phyloP scores from a whole-genome alignment of 2,113 vertebrate genomes.

The Marmota flaviventris region DNA sequence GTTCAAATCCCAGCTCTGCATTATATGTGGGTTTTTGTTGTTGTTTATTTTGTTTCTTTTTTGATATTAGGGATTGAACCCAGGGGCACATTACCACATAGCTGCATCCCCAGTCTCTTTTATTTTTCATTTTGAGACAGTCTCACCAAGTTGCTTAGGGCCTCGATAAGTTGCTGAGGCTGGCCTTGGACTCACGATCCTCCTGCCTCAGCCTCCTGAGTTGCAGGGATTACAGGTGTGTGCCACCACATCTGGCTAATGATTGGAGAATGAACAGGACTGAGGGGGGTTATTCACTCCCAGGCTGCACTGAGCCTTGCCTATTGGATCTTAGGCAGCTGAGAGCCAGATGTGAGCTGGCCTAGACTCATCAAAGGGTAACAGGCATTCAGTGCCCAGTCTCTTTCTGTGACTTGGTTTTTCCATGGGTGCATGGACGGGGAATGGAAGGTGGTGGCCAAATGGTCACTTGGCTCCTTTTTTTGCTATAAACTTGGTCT shows the following conservation, averaged over 20 bases:
- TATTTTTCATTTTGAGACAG: no score
- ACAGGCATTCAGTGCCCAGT: not conserved
- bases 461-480: not conserved
- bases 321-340: not conserved
- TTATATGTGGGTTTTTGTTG: not conserved
- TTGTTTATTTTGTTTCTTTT: no score
- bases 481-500: not conserved
- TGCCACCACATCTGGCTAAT: no score
- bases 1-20: not conserved
- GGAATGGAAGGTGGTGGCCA: no score
- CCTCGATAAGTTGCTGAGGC: no score
- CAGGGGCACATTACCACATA: no score
- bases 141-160: no score
- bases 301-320: not conserved
- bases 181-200: no score
- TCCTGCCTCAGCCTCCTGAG: no score
- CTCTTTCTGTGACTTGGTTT: not conserved
- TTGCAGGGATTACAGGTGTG: no score
- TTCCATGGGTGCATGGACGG: not conserved
- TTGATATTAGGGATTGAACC: no score
- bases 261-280: not conserved
- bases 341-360: not conserved
- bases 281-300: not conserved
- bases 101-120: no score
- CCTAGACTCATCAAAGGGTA: not conserved